Percentiles rank a stretch among this genome's conserved stretches.
These are phyloP conservation scores for Alosa alosa DNA, from an alignment of 2,113 vertebrate species.

Conservation along the genomic window DNA sequence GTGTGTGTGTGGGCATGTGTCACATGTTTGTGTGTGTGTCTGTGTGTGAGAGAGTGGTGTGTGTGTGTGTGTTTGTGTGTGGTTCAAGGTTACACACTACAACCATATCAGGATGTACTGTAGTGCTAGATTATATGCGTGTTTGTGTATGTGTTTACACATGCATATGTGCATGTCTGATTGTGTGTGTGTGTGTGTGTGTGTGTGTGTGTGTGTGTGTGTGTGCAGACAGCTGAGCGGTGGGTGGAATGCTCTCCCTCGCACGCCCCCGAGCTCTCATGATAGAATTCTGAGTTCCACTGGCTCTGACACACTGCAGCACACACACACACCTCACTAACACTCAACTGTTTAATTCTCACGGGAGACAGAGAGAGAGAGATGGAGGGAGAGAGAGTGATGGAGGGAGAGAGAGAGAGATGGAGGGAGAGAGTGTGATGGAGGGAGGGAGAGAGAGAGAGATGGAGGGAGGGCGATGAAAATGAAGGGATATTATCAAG, in stretches of 20 bases:
- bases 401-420: not conserved
- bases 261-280: not conserved
- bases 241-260: constrained; percentile 8
- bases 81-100: not conserved
- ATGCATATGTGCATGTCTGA: not conserved
- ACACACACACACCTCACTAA: not conserved
- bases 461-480: not conserved
- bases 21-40: constrained; percentile 21
- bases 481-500: not conserved
- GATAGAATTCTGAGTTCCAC: not conserved
- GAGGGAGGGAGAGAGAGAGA: not conserved
- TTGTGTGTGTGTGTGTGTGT: not conserved
- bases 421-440: not conserved
- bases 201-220: constrained; percentile 3
- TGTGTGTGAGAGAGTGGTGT: not conserved
- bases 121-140: not conserved
- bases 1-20: constrained; percentile 19
- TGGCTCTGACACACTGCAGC: constrained; percentile 8
- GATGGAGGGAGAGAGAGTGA: not conserved
- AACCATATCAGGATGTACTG: not conserved
- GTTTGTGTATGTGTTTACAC: not conserved
- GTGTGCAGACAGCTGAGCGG: constrained; percentile 8
- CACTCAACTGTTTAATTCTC: no score
- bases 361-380: no score
- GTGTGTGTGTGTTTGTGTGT: not conserved